Evolutionary conservation across 2,113 vertebrate species (phyloP).

Genomic region (Atractosteus spatula): DNA sequence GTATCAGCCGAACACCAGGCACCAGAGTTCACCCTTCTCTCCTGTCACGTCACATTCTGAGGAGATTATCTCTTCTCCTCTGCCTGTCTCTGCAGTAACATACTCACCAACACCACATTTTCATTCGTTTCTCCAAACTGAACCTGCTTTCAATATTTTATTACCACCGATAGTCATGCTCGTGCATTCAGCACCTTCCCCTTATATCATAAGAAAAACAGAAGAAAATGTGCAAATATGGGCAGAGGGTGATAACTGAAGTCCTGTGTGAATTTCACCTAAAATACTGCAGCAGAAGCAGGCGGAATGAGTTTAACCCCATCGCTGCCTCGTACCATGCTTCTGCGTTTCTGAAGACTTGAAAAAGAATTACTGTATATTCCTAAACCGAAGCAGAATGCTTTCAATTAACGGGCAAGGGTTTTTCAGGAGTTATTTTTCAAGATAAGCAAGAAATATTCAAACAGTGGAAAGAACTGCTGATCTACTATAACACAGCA

Average conservation of each 20-base stretch:
- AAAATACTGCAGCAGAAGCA: constrained; percentile 39
- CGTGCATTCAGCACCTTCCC: constrained; percentile 53
- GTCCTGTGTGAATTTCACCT: constrained; percentile 38
- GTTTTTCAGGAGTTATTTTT: too few species aligned
- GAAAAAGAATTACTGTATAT: too few species aligned
- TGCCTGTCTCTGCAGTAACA: constrained; percentile 19
- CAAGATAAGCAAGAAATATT: too few species aligned
- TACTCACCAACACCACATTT: constrained; percentile 19
- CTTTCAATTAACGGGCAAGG: too few species aligned
- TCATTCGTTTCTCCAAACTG: constrained; percentile 33
- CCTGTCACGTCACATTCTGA: constrained; percentile 42
- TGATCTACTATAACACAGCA: too few species aligned
- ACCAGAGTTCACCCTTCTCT: constrained; percentile 23
- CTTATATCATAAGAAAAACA: constrained; percentile 44
- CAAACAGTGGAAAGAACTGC: too few species aligned
- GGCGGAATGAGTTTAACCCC: constrained; percentile 33
- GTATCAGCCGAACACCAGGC: constrained; percentile 13
- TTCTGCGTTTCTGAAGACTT: too few species aligned
- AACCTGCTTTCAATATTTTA: background rate
- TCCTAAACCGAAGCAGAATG: too few species aligned
- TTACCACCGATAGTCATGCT: constrained; percentile 56
- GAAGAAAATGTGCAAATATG: constrained; percentile 45
- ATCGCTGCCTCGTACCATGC: constrained; percentile 6
- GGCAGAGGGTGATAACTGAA: constrained; percentile 56
- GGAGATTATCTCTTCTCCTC: constrained; percentile 45